phyloP scores from a whole-genome alignment of 2,888 invertebrate species.

The Fragum sueziense region DNA sequence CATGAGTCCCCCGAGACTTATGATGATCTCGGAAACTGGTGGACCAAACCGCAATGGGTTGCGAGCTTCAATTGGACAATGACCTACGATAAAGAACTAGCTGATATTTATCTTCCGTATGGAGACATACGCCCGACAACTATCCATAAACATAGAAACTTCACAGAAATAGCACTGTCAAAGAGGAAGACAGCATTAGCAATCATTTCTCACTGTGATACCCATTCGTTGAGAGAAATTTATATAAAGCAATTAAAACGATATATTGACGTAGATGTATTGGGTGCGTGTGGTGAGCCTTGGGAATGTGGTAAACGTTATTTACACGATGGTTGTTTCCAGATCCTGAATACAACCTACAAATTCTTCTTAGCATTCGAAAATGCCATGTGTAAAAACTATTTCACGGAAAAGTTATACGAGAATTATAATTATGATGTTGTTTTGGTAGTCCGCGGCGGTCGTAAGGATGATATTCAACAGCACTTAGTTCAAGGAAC shows the following conservation, averaged over 20 bases:
- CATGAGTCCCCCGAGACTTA: slow-evolving; percentile 45
- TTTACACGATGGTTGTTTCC: slow-evolving; percentile 42
- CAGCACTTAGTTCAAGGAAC: slow-evolving; percentile 26
- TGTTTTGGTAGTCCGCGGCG: slow-evolving; percentile 42
- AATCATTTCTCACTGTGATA: slow-evolving; percentile 45
- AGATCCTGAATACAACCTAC: slow-evolving; percentile 41
- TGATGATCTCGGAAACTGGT: slow-evolving; percentile 24
- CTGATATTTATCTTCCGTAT: slow-evolving; percentile 54
- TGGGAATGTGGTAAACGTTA: slow-evolving; percentile 41
- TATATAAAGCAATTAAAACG: slow-evolving; percentile 36
- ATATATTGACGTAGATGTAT: slow-evolving; percentile 40
- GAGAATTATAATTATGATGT: slow-evolving; percentile 53
- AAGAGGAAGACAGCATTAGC: slow-evolving; percentile 46
- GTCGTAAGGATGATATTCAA: slow-evolving; percentile 19
- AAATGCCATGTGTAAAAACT: slow-evolving; percentile 48
- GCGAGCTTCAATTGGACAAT: slow-evolving; percentile 57
- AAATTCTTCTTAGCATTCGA: slow-evolving; percentile 54
- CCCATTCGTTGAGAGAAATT: slow-evolving; percentile 32
- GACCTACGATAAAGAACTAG: slow-evolving; percentile 48
- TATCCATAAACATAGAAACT: slow-evolving; percentile 23
- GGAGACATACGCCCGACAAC: slow-evolving; percentile 42
- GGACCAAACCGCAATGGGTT: slow-evolving; percentile 39
- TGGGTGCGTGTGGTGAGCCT: slow-evolving; percentile 38
- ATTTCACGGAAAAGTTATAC: slow-evolving; percentile 51
- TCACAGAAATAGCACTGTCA: slow-evolving; percentile 24